A percentile compares a stretch with the other conserved stretches of the same genome.
Evolutionary conservation across 2,888 invertebrate genomes (phyloP).

Genomic region (Osedax fenrisi): DNA sequence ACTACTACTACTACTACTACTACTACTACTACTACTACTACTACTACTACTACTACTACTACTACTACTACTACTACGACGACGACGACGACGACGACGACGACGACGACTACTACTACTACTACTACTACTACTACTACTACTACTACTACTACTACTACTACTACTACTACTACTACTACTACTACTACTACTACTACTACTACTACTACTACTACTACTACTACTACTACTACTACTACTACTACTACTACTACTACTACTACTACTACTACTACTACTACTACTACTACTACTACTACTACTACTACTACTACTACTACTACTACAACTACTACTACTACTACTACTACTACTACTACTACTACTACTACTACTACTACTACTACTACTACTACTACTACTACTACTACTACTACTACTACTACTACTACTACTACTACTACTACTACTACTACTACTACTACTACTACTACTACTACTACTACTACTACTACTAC

Average conservation of each 20-base stretch:
- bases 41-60: neutral
- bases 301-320: conserved; percentile 2
- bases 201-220: neutral
- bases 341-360: neutral
- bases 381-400: neutral
- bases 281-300: neutral
- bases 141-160: conserved; percentile 2
- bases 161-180: neutral
- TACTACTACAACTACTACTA: neutral
- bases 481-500: neutral
- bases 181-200: neutral
- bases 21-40: neutral
- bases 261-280: conserved; percentile 2
- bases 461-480: neutral
- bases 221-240: neutral
- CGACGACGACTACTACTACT: no score
- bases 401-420: neutral
- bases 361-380: neutral
- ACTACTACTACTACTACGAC: no score
- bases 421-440: neutral
- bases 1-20: neutral
- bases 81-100: no score
- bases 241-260: neutral
- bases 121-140: neutral
- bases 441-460: conserved; percentile 6